phyloP scores from a whole-genome alignment of 1,140 invertebrate genomes.

The Ips nitidus region DNA sequence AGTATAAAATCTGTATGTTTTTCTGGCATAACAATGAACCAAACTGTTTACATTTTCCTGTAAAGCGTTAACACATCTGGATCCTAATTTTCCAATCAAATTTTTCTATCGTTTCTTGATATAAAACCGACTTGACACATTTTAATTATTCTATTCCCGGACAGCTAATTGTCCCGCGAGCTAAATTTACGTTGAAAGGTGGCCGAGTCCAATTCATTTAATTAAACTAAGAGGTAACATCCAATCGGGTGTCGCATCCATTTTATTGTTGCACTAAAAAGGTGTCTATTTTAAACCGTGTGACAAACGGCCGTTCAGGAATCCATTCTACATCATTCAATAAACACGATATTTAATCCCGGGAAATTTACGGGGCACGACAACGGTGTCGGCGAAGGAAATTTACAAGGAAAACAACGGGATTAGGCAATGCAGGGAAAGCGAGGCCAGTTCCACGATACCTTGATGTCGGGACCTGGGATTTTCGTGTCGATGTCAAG shows the following conservation, averaged over 20 bases:
- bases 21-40: no score
- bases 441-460: neutral
- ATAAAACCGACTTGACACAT: no score
- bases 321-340: slow-evolving; percentile 13
- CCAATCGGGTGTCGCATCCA: neutral
- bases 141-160: no score
- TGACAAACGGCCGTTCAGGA: slow-evolving; percentile 3
- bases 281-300: slow-evolving; percentile 1
- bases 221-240: slow-evolving; percentile 5
- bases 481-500: slow-evolving; percentile 13
- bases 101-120: no score
- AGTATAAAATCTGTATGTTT: no score
- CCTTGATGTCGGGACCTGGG: slow-evolving; percentile 4
- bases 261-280: neutral
- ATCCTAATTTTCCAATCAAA: no score
- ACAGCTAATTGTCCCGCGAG: no score
- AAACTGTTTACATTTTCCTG: no score
- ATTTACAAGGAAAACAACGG: slow-evolving; percentile 12
- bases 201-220: slow-evolving; percentile 44
- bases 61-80: no score
- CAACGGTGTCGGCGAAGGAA: neutral
- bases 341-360: slow-evolving; percentile 17
- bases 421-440: slow-evolving; percentile 4
- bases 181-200: no score
- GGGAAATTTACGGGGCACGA: slow-evolving; percentile 14